These are phyloP conservation scores for Crocodylus rhombifer DNA, from an alignment of 2,797 vertebrate species.

Conservation along the genomic window DNA sequence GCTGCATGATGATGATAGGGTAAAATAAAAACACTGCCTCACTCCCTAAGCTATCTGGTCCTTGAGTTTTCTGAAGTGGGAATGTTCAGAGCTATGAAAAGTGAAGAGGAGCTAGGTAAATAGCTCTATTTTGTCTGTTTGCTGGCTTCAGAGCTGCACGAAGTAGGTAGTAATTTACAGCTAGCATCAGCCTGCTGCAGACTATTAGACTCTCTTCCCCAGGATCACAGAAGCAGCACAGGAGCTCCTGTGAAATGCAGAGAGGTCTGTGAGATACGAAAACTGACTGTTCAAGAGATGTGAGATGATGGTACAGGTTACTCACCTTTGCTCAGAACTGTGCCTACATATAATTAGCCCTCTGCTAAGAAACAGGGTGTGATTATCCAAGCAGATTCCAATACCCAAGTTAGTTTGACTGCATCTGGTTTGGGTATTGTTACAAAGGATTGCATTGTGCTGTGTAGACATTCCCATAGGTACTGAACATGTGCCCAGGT, in stretches of 20 bases:
- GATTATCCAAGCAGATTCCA: too few species aligned
- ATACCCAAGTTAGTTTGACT: too few species aligned
- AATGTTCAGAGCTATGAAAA: neutral
- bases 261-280: neutral
- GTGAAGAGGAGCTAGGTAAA: neutral
- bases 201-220: neutral
- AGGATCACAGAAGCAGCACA: neutral
- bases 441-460: too few species aligned
- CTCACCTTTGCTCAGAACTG: neutral
- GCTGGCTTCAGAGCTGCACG: neutral
- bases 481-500: too few species aligned
- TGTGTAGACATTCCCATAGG: too few species aligned
- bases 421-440: too few species aligned
- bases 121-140: neutral
- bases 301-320: neutral
- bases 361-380: too few species aligned
- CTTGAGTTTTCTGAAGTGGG: neutral
- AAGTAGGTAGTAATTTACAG: neutral
- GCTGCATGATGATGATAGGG: neutral
- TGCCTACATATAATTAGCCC: neutral
- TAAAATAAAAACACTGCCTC: neutral
- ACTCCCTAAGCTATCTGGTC: neutral
- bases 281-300: neutral
- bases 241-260: neutral
- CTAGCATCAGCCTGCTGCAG: neutral